Conservation (phyloP, 2,797 vertebrate species). For the Spinibarbus caldwelli region DNA sequence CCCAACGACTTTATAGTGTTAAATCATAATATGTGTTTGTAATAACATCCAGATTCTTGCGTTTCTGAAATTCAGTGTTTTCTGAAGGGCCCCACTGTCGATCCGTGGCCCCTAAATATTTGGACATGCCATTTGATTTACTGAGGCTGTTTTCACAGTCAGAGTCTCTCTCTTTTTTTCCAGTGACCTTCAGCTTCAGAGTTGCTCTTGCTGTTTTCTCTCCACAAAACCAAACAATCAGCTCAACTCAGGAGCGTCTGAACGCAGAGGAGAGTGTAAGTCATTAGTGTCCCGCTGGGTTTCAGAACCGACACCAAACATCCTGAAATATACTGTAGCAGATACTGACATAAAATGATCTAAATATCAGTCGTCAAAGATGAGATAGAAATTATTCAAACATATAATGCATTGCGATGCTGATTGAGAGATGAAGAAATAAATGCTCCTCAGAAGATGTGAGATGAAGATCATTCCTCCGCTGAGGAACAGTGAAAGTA, state of each 20-base stretch:
- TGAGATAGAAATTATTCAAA: not conserved
- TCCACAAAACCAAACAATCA: constrained; percentile 40
- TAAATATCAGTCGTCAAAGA: not conserved
- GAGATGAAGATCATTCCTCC: no score
- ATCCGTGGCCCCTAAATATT: constrained; percentile 33
- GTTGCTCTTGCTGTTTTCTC: constrained; percentile 30
- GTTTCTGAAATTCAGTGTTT: not conserved
- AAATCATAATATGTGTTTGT: not conserved
- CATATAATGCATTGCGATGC: not conserved
- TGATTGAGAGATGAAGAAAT: no score
- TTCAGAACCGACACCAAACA: not conserved
- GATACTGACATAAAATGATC: not conserved
- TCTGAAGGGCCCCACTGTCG: constrained; percentile 35
- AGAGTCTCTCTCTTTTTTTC: constrained; percentile 49
- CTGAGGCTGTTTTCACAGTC: constrained; percentile 62
- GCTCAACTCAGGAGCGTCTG: constrained; percentile 24
- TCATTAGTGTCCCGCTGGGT: constrained; percentile 33
- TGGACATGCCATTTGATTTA: constrained; percentile 57
- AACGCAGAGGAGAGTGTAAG: not conserved
- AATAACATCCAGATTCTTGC: not conserved
- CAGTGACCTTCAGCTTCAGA: constrained; percentile 39
- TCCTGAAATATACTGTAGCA: not conserved
- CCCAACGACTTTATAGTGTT: not conserved
- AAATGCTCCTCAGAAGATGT: not conserved
- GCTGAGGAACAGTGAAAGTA: no score